Conservation (phyloP, 2,797 vertebrate species). For the Onychomys arenicola region DNA sequence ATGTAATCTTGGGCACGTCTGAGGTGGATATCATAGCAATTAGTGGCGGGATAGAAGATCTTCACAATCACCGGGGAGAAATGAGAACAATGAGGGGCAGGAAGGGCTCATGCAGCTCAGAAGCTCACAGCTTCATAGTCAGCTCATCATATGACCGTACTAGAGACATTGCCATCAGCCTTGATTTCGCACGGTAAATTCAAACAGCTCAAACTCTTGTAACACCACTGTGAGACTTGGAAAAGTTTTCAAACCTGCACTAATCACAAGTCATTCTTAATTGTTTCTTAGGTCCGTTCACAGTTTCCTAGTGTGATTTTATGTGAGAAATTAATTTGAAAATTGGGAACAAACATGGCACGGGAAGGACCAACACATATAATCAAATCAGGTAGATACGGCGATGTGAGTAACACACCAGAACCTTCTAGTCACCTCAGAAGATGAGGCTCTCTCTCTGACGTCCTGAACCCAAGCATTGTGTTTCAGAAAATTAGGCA, state of each 20-base stretch:
- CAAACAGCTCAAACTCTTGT: not conserved
- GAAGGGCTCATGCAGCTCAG: not conserved
- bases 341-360: constrained; percentile 2
- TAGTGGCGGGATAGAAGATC: not conserved
- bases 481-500: constrained; percentile 29
- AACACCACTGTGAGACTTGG: constrained; percentile 10
- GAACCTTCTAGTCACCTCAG: constrained; percentile 12
- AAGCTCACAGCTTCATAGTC: constrained; percentile 8
- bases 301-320: constrained; percentile 23
- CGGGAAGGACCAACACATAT: not conserved
- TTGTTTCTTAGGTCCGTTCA: not conserved
- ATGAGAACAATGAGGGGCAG: not conserved
- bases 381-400: not conserved
- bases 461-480: not conserved
- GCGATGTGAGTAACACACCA: not conserved
- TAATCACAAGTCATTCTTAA: constrained; percentile 30
- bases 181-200: constrained; percentile 11
- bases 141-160: not conserved
- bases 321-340: constrained; percentile 53
- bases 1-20: not conserved
- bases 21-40: not conserved
- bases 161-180: not conserved
- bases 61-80: not conserved
- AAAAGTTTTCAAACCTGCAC: constrained; percentile 22
- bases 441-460: not conserved